phyloP scores from a whole-genome alignment of 2,888 invertebrate genomes.

The Mythimna vitellina region DNA sequence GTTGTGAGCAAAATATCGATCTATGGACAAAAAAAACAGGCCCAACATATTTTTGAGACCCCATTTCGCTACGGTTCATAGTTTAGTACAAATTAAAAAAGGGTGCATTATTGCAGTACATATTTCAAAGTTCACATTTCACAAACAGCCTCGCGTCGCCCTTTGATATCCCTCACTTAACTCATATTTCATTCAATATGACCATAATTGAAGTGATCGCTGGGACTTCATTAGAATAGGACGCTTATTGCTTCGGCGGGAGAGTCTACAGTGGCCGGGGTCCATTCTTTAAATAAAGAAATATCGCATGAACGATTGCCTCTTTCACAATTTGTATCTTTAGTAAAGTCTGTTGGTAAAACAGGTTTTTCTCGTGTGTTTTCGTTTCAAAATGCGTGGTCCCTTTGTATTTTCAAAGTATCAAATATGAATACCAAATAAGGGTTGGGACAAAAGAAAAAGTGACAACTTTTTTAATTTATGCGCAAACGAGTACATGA shows the following conservation, averaged over 20 bases:
- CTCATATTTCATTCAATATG: conserved; percentile 90
- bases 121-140: conserved; percentile 89
- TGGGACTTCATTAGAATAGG: conserved; percentile 78
- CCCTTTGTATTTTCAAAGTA: conserved; percentile 89
- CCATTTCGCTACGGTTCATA: conserved; percentile 85
- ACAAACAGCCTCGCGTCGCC: conserved; percentile 87
- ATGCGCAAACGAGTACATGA: conserved; percentile 89
- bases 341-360: conserved; percentile 87
- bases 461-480: conserved; percentile 89
- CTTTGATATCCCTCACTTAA: conserved; percentile 90
- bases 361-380: conserved; percentile 89
- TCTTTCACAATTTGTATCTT: conserved; percentile 90
- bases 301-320: conserved; percentile 87
- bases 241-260: conserved; percentile 75
- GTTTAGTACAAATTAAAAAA: conserved; percentile 89
- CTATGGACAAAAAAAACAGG: conserved; percentile 74
- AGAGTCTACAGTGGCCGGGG: conserved; percentile 80
- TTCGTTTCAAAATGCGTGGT: conserved; percentile 84
- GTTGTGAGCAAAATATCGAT: conserved; percentile 77
- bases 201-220: conserved; percentile 88
- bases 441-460: conserved; percentile 90
- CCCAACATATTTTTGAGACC: conserved; percentile 76
- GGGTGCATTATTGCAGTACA: conserved; percentile 86
- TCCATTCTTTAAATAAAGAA: conserved; percentile 77
- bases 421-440: conserved; percentile 91